A percentile compares a stretch with the other conserved stretches of the same genome.
These are phyloP conservation scores for Xylocampa areola DNA, from an alignment of 2,888 invertebrate species.

Conservation along the genomic window DNA sequence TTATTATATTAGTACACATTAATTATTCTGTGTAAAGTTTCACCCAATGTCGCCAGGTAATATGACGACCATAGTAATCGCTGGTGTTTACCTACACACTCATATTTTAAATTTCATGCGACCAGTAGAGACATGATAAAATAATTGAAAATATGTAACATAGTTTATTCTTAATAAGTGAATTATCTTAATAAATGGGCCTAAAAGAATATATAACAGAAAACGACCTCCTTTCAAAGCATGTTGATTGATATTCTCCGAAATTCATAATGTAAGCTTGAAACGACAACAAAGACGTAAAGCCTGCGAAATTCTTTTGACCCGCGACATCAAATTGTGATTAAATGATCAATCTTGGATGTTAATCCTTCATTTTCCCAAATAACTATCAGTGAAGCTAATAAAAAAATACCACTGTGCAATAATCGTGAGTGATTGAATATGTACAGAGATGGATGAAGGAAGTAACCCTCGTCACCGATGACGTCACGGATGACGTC, in stretches of 20 bases:
- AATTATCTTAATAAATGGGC: too few relatives aligned
- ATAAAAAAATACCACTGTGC: slow-evolving; percentile 46
- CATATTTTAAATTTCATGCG: too few relatives aligned
- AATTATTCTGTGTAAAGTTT: too few relatives aligned
- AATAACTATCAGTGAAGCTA: slow-evolving; percentile 42
- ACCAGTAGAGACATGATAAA: too few relatives aligned
- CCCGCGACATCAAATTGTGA: slow-evolving; percentile 9
- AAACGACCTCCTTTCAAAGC: neutral
- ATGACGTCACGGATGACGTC: slow-evolving; percentile 62
- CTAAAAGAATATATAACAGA: too few relatives aligned
- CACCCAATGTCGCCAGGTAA: too few relatives aligned
- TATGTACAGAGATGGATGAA: slow-evolving; percentile 61
- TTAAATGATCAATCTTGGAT: slow-evolving; percentile 46
- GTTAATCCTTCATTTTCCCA: slow-evolving; percentile 38
- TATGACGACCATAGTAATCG: too few relatives aligned
- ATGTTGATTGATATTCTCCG: neutral
- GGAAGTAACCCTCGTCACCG: slow-evolving; percentile 68
- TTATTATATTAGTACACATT: too few relatives aligned
- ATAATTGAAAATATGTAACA: too few relatives aligned
- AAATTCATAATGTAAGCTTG: neutral
- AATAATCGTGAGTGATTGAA: slow-evolving; percentile 75
- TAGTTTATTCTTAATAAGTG: too few relatives aligned
- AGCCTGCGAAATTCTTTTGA: neutral
- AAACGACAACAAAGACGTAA: neutral
- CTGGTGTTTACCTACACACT: too few relatives aligned